Percentiles rank a stretch among this genome's conserved stretches.
phyloP scores from a whole-genome alignment of 2,113 vertebrate species.

The Seriola dumerili region DNA sequence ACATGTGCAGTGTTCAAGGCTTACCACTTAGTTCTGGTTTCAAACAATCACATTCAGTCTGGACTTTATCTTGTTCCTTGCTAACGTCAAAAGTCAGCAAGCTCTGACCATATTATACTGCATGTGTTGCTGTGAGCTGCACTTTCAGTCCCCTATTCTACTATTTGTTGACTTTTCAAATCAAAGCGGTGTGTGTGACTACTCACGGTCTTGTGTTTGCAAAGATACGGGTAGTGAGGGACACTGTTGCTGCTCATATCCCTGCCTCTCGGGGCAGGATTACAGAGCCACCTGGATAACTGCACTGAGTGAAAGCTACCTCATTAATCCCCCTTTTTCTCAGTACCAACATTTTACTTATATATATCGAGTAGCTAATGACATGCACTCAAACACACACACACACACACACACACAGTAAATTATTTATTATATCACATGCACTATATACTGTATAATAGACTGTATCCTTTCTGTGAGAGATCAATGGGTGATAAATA shows the following conservation, averaged over 20 bases:
- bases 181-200: constrained; percentile 21
- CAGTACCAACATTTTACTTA: not conserved
- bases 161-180: constrained; percentile 42
- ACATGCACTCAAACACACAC: not conserved
- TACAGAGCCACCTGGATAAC: constrained; percentile 2
- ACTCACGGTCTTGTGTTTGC: not conserved
- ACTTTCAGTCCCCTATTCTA: not conserved
- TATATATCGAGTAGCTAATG: not conserved
- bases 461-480: not conserved
- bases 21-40: not conserved
- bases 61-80: not conserved
- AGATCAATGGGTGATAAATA: constrained; percentile 11
- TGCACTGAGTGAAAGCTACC: not conserved
- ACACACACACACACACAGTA: not conserved
- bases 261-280: not conserved
- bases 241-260: constrained; percentile 15
- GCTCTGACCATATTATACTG: not conserved
- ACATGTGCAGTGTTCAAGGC: not conserved
- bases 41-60: not conserved
- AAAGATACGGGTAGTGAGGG: constrained; percentile 7
- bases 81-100: not conserved
- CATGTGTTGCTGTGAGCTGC: not conserved
- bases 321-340: not conserved
- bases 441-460: too few relatives aligned
- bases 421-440: not conserved